Percentiles rank a stretch among this genome's conserved stretches.
These are phyloP conservation scores for Oncorhynchus tshawytscha DNA, from an alignment of 2,113 vertebrate genomes.

Conservation along the genomic window DNA sequence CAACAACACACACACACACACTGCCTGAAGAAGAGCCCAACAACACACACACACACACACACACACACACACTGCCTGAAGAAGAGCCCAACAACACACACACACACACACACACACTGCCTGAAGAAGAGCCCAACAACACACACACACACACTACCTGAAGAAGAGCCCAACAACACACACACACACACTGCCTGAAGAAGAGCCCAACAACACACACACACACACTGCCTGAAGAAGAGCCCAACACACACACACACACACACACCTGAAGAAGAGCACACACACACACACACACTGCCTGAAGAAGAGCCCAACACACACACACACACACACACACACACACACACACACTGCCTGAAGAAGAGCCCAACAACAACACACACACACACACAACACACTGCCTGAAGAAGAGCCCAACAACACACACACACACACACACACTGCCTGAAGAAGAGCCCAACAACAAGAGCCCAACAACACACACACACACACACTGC, in stretches of 20 bases:
- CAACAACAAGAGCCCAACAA: no score
- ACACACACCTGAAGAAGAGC: no score
- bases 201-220: background rate
- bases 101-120: background rate
- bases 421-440: background rate
- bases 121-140: no score
- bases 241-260: background rate
- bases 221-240: no score
- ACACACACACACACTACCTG: background rate
- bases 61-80: background rate
- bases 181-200: background rate
- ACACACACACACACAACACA: background rate
- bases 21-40: no score
- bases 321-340: no score
- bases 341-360: background rate
- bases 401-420: no score
- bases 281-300: background rate
- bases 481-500: background rate
- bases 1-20: background rate
- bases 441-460: no score
- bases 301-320: no score
- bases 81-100: no score
- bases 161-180: background rate
- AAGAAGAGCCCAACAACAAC: no score
- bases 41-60: no score